Evolutionary conservation across 2,888 invertebrate species (phyloP).

Genomic region (Chrysina gloriosa): DNA sequence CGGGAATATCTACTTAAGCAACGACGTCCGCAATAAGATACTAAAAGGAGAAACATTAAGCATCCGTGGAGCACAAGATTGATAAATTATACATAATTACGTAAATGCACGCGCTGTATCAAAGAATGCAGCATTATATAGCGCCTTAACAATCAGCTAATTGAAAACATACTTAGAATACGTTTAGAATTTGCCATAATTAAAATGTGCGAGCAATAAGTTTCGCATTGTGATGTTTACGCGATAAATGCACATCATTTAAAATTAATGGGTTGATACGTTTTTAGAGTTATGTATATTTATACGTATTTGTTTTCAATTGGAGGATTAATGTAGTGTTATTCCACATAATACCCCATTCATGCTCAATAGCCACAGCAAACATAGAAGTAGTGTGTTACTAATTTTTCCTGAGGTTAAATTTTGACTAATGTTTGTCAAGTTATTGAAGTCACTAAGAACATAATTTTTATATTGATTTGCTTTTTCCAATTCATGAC

Average conservation of each 20-base stretch:
- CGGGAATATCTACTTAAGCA: conserved; percentile 17
- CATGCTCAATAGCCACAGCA: too few relatives aligned
- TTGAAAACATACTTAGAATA: conserved; percentile 40
- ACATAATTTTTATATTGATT: too few relatives aligned
- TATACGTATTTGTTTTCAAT: too few relatives aligned
- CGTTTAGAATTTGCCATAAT: conserved; percentile 24
- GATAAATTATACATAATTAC: conserved; percentile 41
- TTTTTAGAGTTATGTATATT: too few relatives aligned
- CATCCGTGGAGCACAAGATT: conserved; percentile 28
- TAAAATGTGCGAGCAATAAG: conserved; percentile 5
- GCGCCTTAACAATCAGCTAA: conserved; percentile 37
- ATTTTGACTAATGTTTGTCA: too few relatives aligned
- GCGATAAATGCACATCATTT: neutral
- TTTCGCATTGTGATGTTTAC: conserved; percentile 4
- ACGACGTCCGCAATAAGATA: conserved; percentile 10
- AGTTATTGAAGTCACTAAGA: too few relatives aligned
- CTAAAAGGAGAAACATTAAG: conserved; percentile 10
- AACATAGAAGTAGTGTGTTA: too few relatives aligned
- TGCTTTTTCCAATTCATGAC: too few relatives aligned
- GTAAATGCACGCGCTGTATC: conserved; percentile 36
- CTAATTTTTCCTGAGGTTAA: too few relatives aligned
- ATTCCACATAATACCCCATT: too few relatives aligned
- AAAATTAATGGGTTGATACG: too few relatives aligned
- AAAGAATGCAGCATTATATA: conserved; percentile 34
- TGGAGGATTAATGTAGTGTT: too few relatives aligned